A percentile compares a stretch with the other conserved stretches of the same genome.
Evolutionary conservation across 2,113 vertebrate species (phyloP).

Genomic region (Chaetodon trifascialis): DNA sequence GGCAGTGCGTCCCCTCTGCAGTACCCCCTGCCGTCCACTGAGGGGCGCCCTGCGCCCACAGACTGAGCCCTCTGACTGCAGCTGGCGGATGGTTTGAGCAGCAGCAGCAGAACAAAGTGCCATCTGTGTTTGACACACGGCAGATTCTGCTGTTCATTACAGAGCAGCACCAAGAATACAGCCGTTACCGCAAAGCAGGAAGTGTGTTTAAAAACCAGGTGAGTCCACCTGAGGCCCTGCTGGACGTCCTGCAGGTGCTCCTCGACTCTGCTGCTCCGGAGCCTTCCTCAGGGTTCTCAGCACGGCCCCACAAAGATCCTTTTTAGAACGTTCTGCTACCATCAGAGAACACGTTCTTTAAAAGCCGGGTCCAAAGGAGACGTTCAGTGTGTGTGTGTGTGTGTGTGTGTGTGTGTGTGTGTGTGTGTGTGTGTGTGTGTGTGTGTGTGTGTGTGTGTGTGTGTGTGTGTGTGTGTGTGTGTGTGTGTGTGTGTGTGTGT

Average conservation of each 20-base stretch:
- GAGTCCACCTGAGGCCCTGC: no score
- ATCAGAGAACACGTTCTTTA: not conserved
- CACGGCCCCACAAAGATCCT: not conserved
- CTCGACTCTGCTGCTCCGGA: not conserved
- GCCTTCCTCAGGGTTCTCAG: not conserved
- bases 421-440: no score
- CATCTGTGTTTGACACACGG: constrained; percentile 26
- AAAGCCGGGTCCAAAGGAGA: no score
- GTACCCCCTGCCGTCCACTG: not conserved
- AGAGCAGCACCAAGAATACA: constrained; percentile 14
- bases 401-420: no score
- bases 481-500: no score
- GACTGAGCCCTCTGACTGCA: no score
- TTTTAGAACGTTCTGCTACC: not conserved
- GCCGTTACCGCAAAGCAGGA: constrained; percentile 1
- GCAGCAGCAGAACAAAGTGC: constrained; percentile 37
- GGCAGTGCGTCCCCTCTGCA: not conserved
- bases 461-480: no score
- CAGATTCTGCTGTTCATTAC: constrained; percentile 25
- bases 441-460: no score
- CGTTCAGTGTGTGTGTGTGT: no score
- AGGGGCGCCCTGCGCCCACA: constrained; percentile 23
- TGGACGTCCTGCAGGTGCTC: not conserved
- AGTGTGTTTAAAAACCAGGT: not conserved
- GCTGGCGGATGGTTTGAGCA: no score